Base-by-base conservation (phyloP, 2,797 vertebrate genomes). In the Lophotriccus pileatus region DNA sequence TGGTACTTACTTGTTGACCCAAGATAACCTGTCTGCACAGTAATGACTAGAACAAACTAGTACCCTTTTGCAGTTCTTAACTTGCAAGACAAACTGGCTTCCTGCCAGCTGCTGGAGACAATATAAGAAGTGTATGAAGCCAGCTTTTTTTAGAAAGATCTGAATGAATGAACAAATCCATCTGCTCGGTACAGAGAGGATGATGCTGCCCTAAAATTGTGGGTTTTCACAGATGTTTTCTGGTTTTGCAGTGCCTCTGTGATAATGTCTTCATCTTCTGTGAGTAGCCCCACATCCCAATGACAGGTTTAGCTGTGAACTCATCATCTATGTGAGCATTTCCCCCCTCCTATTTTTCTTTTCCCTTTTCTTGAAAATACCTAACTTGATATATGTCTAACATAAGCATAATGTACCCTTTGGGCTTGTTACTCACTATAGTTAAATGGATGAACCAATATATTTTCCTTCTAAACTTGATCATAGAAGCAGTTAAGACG, bases 251-350 rank as follows among this genome's bases (percentile, higher is more conserved):
- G 14, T 46, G 39, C 4, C 25, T 87, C 10, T 62, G 12, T 56
- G 49, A 17, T 77, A 32, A 76, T 4, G 9, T 53, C 41, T 58
- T 84, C 4, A 23, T 53, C 18, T 43, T 62, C 44, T 59, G 9
- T 60, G 32, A 43, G 27, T 56, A 72, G 14, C 10, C 14, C 5
- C 23, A 13, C 27, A 52, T 59, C 25, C 17, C 58, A 49, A 0
- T 21, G 32, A 39, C 20, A 56, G 12, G 7, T 46, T 74, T 53
- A 64, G n/a, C 10, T 64, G 14, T 49, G 47, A 64, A 46, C 24
- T 69, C 36, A 53, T 27, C 19, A 37, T 39, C 20, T 27, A n/a
- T 0, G 0, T 37, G 39, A 80, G 27, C 24, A 7, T 87, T 76
- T 73, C 5, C 14, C 14, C 5, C 5, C 20, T 84, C 36, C 7